Conservation (phyloP, 2,113 vertebrate genomes). For the Camelus dromedarius region DNA sequence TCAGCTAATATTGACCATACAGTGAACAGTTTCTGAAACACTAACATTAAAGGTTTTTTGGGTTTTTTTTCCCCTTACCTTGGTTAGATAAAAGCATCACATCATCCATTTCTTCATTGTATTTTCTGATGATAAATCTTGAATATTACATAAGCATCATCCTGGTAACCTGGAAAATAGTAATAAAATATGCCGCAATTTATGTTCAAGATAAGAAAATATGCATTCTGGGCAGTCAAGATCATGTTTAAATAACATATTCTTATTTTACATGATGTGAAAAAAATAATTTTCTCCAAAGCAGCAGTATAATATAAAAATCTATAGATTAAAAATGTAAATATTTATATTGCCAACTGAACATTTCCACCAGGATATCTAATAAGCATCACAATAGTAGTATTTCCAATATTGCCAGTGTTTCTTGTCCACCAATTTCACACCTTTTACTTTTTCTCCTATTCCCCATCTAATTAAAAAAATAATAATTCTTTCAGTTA, state of each 20-base stretch:
- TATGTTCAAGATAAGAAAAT: not conserved
- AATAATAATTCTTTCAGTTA: not conserved
- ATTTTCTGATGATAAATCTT: not conserved
- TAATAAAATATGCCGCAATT: not conserved
- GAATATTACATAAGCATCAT: not conserved
- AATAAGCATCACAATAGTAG: not conserved
- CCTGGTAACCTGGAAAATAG: not conserved
- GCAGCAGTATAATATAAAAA: not conserved
- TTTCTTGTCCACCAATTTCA: not conserved
- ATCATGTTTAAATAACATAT: not conserved
- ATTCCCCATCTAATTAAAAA: not conserved
- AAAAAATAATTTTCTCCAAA: not conserved
- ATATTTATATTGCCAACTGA: not conserved
- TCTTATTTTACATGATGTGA: not conserved
- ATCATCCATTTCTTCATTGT: not conserved
- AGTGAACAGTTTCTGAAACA: not conserved
- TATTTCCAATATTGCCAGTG: not conserved
- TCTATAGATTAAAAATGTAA: not conserved
- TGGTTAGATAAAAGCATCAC: not conserved
- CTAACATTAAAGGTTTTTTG: not conserved
- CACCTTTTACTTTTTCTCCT: not conserved
- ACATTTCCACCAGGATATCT: not conserved
- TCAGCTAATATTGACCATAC: not conserved
- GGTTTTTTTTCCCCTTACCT: not conserved
- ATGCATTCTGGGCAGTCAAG: not conserved